Base-by-base conservation (phyloP, 2,888 invertebrate species). In the Cerastoderma edule region DNA sequence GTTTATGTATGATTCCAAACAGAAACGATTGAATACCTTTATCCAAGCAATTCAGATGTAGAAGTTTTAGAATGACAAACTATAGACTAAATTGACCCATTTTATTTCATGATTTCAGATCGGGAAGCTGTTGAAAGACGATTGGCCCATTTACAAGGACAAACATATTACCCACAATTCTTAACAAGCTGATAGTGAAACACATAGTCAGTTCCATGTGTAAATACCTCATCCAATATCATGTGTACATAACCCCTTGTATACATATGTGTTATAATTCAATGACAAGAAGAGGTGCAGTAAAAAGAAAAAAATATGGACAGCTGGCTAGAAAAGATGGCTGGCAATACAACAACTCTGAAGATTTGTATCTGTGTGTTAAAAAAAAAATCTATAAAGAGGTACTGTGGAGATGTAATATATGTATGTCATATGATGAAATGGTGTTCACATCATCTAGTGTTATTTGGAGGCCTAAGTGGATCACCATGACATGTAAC, bases 81-180 rank as follows among this genome's bases (percentile, higher is more conserved):
- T n/a, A n/a, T n/a, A n/a, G n/a, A n/a, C n/a, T 54, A 54, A 16
- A 16, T 64, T 60, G 33, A 60, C 4, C 3, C 32, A 44, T 56
- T 44, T 13, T 56, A 27, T 65, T 69, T 44, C n/a, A n/a, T n/a
- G n/a, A n/a, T 75, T 72, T 0, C 70, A 81, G 81, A 81, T 53
- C 75, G 75, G 50, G 81, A 70, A 67, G 78, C 81, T n/a, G 81
- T 81, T 13, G 81, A 81, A 63, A 67, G 81, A 64, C 67, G 81
- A 28, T 54, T 81, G 39, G 67, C 78, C 6, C 78, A 75, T 56
- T 65, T 81, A 48, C 78, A 78, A 67, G 78, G 78, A 22, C 78
- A 81, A 63, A 54, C 73, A 24, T 78, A 53, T 65, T 78, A 71
- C 57, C 73, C 75, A 28, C 81, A 81, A 35, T 60, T 67, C 30